A percentile compares a stretch with the other conserved stretches of the same genome.
Evolutionary conservation across 2,888 invertebrate genomes (phyloP).

Genomic region (Spodoptera picta): DNA sequence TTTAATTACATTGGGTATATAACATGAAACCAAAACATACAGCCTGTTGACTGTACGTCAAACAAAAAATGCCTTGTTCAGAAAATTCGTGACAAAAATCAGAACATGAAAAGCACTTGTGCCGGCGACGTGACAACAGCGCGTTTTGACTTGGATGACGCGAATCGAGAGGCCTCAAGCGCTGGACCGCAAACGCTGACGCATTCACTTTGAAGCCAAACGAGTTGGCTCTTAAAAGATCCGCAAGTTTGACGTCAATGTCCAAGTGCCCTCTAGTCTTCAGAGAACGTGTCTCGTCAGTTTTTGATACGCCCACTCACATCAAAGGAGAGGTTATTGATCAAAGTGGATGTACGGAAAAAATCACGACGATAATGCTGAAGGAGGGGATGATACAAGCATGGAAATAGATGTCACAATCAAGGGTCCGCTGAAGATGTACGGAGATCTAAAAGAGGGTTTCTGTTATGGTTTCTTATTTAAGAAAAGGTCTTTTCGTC

Average conservation of each 20-base stretch:
- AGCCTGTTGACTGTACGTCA: slow-evolving; percentile 4
- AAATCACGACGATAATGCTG: slow-evolving; percentile 39
- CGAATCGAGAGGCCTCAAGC: slow-evolving; percentile 70
- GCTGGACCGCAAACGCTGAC: slow-evolving; percentile 77
- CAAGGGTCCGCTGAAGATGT: slow-evolving; percentile 9
- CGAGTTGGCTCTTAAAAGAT: slow-evolving; percentile 70
- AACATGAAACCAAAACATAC: no score
- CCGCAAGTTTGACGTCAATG: slow-evolving; percentile 75
- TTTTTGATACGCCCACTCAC: slow-evolving; percentile 64
- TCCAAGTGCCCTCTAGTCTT: slow-evolving; percentile 64
- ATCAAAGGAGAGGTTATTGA: slow-evolving; percentile 71
- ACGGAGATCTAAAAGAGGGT: background rate
- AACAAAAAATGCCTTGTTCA: slow-evolving; percentile 47
- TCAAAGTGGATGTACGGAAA: slow-evolving; percentile 66
- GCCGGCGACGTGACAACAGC: slow-evolving; percentile 56
- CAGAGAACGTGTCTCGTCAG: slow-evolving; percentile 74
- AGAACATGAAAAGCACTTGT: slow-evolving; percentile 56
- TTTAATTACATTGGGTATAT: no score
- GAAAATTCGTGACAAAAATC: slow-evolving; percentile 62
- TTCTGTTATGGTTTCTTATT: slow-evolving; percentile 2
- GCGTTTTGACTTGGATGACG: slow-evolving; percentile 66
- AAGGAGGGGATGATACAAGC: slow-evolving; percentile 20
- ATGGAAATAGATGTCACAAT: slow-evolving; percentile 26
- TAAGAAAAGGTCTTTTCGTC: background rate
- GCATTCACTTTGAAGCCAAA: slow-evolving; percentile 74